phyloP scores from a whole-genome alignment of 2,113 vertebrate species.

The Charina bottae region DNA sequence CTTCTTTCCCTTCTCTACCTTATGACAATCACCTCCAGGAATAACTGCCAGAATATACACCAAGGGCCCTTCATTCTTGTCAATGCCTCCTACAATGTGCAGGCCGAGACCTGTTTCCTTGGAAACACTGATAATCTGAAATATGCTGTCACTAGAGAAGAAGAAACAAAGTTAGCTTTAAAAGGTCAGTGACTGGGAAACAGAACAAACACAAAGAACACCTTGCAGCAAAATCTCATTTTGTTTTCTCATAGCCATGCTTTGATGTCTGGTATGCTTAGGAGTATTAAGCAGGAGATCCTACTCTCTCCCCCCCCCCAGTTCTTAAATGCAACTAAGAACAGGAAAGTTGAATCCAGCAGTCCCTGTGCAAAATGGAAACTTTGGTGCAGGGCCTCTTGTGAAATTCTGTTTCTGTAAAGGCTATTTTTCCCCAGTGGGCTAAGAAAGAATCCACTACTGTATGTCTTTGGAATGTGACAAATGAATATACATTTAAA shows the following conservation, averaged over 20 bases:
- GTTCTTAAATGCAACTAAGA: neutral
- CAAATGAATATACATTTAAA: neutral
- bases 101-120: constrained; percentile 88
- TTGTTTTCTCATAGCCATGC: neutral
- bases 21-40: constrained; percentile 90
- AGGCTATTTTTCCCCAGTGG: neutral
- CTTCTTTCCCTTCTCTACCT: constrained; percentile 74
- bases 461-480: neutral
- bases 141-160: constrained; percentile 75
- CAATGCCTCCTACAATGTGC: constrained; percentile 87
- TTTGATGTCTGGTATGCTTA: neutral
- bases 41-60: constrained; percentile 90
- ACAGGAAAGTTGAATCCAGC: neutral
- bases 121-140: constrained; percentile 89
- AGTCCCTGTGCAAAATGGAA: neutral
- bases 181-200: constrained; percentile 40
- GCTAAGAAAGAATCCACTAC: neutral
- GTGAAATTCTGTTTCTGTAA: neutral
- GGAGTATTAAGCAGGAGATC: neutral
- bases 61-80: constrained; percentile 89
- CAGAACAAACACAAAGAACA: neutral
- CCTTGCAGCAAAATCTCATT: neutral
- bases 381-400: neutral
- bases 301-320: neutral
- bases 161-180: constrained; percentile 54